These are phyloP conservation scores for Gallinago paraguaiae DNA, from an alignment of 2,113 vertebrate species.

Conservation along the genomic window DNA sequence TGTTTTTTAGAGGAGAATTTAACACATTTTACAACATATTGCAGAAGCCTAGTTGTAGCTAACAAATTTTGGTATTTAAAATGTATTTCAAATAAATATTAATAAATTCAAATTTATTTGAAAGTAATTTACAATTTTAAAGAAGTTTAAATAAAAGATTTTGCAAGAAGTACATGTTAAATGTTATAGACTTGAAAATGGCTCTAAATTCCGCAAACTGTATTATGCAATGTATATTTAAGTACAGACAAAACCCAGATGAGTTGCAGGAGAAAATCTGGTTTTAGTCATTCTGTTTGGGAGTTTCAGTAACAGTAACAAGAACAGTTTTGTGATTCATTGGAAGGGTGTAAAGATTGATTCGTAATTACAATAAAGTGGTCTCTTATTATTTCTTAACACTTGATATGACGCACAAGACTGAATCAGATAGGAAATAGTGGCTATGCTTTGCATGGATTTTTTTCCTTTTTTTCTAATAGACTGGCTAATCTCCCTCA, in stretches of 20 bases:
- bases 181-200: rapidly evolving
- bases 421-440: not conserved
- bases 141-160: not conserved
- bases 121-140: not conserved
- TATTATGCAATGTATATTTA: not conserved
- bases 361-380: rapidly evolving
- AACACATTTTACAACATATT: not conserved
- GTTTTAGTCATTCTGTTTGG: not conserved
- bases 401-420: not conserved
- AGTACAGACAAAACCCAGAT: not conserved
- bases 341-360: not conserved
- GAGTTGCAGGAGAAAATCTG: not conserved
- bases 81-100: not conserved
- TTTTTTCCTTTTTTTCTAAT: not conserved
- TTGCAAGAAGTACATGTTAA: not conserved
- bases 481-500: not conserved
- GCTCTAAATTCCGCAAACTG: not conserved
- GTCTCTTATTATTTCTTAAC: not conserved
- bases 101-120: not conserved
- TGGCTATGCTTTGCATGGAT: not conserved
- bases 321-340: not conserved
- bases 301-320: not conserved
- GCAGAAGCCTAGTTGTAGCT: not conserved
- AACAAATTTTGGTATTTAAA: not conserved
- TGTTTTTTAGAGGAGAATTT: not conserved